Base-by-base conservation (phyloP, 2,888 invertebrate genomes). In the Hirtodrosophila trivittata region DNA sequence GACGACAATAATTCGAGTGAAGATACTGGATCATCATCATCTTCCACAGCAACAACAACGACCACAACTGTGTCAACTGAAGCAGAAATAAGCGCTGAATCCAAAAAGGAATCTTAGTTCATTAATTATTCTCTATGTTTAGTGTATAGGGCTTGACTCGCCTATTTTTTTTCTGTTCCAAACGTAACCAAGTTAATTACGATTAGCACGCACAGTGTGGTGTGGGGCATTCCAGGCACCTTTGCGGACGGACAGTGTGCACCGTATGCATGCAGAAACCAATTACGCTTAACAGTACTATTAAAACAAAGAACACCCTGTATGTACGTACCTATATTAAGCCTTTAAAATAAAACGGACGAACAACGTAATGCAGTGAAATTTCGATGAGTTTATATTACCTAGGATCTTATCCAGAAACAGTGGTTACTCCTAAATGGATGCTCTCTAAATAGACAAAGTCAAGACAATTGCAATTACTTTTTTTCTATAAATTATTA, bases 41-140 rank as follows among this genome's bases (percentile, higher is more conserved):
- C n/a, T n/a, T n/a, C n/a, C n/a, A n/a, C n/a, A n/a, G n/a, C n/a
- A n/a, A n/a, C n/a, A n/a, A n/a, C n/a, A n/a, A n/a, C n/a, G n/a
- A n/a, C n/a, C n/a, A n/a, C n/a, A n/a, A n/a, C n/a, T n/a, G n/a
- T n/a, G n/a, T n/a, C n/a, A n/a, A n/a, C 32, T 6, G 8, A 42
- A 12, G 5, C 32, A 25, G 6, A 8, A 9, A 21, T 21, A 3
- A 8, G 6, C 6, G 50, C 10, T 3, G 76, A 55, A 8, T 30
- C 74, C 51, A 85, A 78, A 39, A 78, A 78, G 38, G 10, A 47
- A 25, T 63, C 54, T 47, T 81, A 76, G 66, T 28, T 13, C 4
- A 13, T 30, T 21, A 25, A 18, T 21, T 33, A 54, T 28, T 1
- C 35, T 9, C 46, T 26, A 9, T 8, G 14, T 28, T 50, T 35